These are phyloP conservation scores for Pogonocherus hispidulus DNA, from an alignment of 2,888 invertebrate species.

Conservation along the genomic window DNA sequence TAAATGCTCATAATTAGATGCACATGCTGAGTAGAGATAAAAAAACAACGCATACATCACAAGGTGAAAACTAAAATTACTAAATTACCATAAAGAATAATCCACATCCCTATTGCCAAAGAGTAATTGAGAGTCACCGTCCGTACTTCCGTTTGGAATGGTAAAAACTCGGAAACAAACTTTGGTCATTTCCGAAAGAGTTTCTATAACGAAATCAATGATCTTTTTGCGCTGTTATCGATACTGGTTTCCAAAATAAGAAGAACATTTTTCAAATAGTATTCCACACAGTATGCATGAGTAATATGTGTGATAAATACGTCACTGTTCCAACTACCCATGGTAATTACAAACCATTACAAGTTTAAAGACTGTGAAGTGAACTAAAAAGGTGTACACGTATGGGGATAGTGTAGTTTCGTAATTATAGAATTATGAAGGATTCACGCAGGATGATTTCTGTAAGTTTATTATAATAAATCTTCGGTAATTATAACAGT, in stretches of 20 bases:
- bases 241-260: conserved; percentile 21
- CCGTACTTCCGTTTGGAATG: conserved; percentile 48
- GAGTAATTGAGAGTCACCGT: conserved; percentile 46
- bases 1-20: not conserved
- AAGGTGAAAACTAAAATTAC: conserved; percentile 34
- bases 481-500: conserved; percentile 36
- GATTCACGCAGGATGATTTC: conserved; percentile 51
- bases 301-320: not conserved
- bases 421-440: conserved; percentile 44
- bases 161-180: conserved; percentile 38
- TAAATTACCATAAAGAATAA: conserved; percentile 34
- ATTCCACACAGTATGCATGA: not conserved
- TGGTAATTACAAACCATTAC: not conserved
- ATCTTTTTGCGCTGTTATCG: not conserved
- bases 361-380: conserved; percentile 23
- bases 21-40: conserved; percentile 29
- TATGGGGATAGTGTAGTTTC: conserved; percentile 20
- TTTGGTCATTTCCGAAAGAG: conserved; percentile 34
- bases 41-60: conserved; percentile 17
- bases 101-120: conserved; percentile 45
- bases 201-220: conserved; percentile 34
- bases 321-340: not conserved
- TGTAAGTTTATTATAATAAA: conserved; percentile 48
- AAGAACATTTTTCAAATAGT: conserved; percentile 25
- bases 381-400: conserved; percentile 3